A percentile compares a stretch with the other conserved stretches of the same genome.
phyloP scores from a whole-genome alignment of 2,797 vertebrate species.

The Fistularia tabacaria region DNA sequence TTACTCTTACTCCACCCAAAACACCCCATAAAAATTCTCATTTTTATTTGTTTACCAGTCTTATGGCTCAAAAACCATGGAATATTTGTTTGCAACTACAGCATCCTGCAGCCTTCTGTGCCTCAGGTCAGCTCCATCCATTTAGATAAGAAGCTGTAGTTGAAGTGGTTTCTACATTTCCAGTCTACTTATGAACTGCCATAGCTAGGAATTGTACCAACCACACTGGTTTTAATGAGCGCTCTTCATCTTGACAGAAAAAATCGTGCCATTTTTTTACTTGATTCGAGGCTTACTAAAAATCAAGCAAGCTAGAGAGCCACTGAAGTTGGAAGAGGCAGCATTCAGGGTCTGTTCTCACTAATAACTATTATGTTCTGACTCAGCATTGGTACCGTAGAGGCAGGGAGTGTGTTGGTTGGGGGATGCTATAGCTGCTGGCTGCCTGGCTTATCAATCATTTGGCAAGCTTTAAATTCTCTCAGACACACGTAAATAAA shows the following conservation, averaged over 20 bases:
- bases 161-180: slow-evolving; percentile 16
- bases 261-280: slow-evolving; percentile 31
- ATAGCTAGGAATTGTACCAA: slow-evolving; percentile 11
- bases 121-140: slow-evolving; percentile 1
- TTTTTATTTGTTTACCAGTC: neutral
- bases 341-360: slow-evolving; percentile 44
- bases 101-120: neutral
- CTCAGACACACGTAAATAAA: slow-evolving; percentile 29
- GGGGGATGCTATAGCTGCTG: slow-evolving; percentile 39
- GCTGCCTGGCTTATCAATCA: slow-evolving; percentile 55
- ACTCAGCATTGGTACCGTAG: slow-evolving; percentile 61
- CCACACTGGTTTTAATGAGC: slow-evolving; percentile 13
- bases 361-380: slow-evolving; percentile 70
- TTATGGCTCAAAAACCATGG: neutral
- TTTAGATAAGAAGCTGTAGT: neutral
- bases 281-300: slow-evolving; percentile 27
- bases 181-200: slow-evolving; percentile 11
- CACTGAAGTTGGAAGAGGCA: slow-evolving; percentile 36
- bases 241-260: slow-evolving; percentile 39
- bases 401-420: slow-evolving; percentile 15
- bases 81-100: too few species aligned
- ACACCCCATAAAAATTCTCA: neutral
- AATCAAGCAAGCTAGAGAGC: slow-evolving; percentile 5
- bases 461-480: slow-evolving; percentile 14
- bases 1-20: neutral